Percentiles rank a stretch among this genome's conserved stretches.
Conservation (phyloP, 2,113 vertebrate genomes). For the Trogon surrucura region DNA sequence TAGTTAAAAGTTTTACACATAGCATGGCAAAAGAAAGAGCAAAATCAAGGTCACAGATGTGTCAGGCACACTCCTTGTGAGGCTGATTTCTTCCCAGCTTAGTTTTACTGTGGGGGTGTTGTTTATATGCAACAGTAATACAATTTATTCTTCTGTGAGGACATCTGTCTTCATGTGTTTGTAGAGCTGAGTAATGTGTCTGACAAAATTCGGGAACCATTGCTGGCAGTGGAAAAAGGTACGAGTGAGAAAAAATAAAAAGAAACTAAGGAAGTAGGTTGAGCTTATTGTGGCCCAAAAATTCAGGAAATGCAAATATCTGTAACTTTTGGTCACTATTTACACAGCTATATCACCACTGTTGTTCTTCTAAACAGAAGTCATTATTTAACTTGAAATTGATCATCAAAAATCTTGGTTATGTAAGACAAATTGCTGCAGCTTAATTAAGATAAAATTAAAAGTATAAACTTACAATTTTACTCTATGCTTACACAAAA, state of each 20-base stretch:
- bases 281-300: not conserved
- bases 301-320: not conserved
- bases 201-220: not conserved
- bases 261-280: not conserved
- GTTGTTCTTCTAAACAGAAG: not conserved
- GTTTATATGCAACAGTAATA: not conserved
- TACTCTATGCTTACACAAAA: not conserved
- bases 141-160: not conserved
- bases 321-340: not conserved
- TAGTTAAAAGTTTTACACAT: not conserved
- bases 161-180: not conserved
- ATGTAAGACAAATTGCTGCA: not conserved
- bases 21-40: not conserved
- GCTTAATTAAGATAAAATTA: not conserved
- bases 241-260: rapidly evolving
- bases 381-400: not conserved
- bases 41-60: not conserved
- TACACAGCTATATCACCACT: not conserved
- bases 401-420: not conserved
- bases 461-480: not conserved
- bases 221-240: not conserved
- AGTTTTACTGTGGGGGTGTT: not conserved
- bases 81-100: not conserved
- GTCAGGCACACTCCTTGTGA: not conserved
- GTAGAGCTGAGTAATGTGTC: not conserved